Conservation (phyloP, 2,797 vertebrate genomes). For the Loriculus beryllinus region DNA sequence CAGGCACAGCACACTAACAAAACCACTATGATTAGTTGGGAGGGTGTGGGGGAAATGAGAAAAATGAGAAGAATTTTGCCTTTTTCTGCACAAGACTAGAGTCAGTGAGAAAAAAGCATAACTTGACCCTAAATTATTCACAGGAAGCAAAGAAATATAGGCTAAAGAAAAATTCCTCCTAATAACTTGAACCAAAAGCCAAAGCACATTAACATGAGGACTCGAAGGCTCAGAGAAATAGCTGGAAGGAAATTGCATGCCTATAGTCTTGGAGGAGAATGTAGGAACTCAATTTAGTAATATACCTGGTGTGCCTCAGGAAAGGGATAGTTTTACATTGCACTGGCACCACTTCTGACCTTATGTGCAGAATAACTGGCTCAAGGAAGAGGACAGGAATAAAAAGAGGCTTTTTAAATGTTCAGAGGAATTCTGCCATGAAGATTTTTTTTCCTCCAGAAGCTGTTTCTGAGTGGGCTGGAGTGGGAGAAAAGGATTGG, state of each 20-base stretch:
- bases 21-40: neutral
- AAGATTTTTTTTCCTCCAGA: neutral
- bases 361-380: neutral
- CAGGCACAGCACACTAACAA: neutral
- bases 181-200: neutral
- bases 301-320: neutral
- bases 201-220: neutral
- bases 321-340: neutral
- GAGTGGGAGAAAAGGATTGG: neutral
- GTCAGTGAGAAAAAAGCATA: neutral
- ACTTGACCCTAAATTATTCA: conserved; percentile 2
- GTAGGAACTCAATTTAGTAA: neutral
- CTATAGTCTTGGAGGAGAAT: neutral
- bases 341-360: neutral
- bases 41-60: neutral
- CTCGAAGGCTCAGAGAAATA: neutral
- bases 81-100: neutral
- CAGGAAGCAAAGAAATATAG: conserved; percentile 8
- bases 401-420: neutral
- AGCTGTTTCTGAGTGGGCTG: neutral
- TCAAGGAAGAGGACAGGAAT: neutral
- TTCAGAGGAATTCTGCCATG: neutral
- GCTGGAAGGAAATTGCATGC: neutral
- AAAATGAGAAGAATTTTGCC: conserved; percentile 29
- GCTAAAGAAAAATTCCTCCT: neutral